Evolutionary conservation across 2,888 invertebrate species (phyloP), one percentile per base, ranked within the genome.

Genomic region (Ypsolopha sequella): DNA sequence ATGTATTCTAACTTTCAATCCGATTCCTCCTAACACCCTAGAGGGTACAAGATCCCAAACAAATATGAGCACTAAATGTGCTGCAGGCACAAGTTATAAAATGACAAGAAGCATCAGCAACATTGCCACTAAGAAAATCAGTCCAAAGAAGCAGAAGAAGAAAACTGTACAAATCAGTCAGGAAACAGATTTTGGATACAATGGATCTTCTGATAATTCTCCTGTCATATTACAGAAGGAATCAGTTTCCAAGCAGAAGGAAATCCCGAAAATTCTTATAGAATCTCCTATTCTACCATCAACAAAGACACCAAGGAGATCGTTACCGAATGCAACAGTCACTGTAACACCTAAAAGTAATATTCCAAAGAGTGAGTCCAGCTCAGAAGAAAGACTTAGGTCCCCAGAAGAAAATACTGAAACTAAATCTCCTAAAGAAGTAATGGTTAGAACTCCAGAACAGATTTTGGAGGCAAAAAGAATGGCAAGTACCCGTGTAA

Each of bases 401-500:
- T 78, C 81, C n/a, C 80, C 84, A 0, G 74, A 72, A 36, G 33
- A 45, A 7, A 13, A 6, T 7, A 11, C 11, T 41, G 41, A 10
- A 11, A 41, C 36, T 6, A 4, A 48, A 34, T 14, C 14, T 14
- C 6, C 14, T 11, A 33, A 14, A n/a, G 8, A 49, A 39, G 52
- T 43, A 10, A 33, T 8, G 33, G 13, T 33, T 6, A 58, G 64
- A 60, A 80, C 78, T n/a, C 80, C 78, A 0, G 70, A 74, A 39
- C 70, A 76, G 53, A 68, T 70, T n/a, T 51, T 51, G 0, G 68
- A 70, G 6, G 67, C 68, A 50, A 62, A 61, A 1, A 66, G 63
- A 39, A 82, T 75, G 51, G 71, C 86, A 0, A 89, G 89, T 55
- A 91, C 90, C 0, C 89, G 84, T 64, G 86, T 91, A 0, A 90